A percentile compares a stretch with the other conserved stretches of the same genome.
phyloP scores from a whole-genome alignment of 2,113 vertebrate genomes.

The Meles meles region DNA sequence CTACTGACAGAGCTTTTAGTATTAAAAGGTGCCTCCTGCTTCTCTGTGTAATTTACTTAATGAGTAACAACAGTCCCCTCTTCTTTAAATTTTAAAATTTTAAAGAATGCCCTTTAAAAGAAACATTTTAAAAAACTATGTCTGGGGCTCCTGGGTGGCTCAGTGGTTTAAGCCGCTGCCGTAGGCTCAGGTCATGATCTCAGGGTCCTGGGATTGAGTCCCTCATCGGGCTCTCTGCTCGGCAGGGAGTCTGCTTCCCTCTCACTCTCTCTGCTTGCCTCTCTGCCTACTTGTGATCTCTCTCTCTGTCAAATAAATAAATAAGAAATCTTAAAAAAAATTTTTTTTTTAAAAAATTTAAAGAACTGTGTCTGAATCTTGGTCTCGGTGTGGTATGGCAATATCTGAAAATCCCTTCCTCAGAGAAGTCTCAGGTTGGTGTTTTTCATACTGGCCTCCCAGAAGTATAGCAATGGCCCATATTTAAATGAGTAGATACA shows the following conservation, averaged over 20 bases:
- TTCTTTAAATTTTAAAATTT: background rate
- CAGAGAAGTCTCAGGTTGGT: background rate
- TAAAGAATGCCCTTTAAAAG: background rate
- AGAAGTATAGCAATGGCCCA: background rate
- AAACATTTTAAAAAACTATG: background rate
- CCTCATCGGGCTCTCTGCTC: no score
- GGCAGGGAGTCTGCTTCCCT: no score
- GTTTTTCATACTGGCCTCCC: background rate
- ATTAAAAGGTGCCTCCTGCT: background rate
- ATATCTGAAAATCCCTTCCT: background rate
- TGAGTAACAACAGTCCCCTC: background rate
- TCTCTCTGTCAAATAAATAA: no score
- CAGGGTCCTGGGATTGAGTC: no score
- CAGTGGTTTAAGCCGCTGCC: no score
- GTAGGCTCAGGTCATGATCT: no score
- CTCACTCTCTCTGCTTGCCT: no score
- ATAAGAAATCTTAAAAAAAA: no score
- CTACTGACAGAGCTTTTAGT: background rate
- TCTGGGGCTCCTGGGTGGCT: no score
- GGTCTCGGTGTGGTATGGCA: background rate
- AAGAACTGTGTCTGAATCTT: background rate
- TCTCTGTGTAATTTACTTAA: background rate
- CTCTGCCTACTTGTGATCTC: no score
- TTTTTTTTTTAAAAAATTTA: background rate
- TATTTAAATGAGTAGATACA: background rate